A percentile compares a stretch with the other conserved stretches of the same genome.
These are phyloP conservation scores for Pristionchus pacificus DNA, from an alignment of 1,140 invertebrate genomes.

Conservation along the genomic window DNA sequence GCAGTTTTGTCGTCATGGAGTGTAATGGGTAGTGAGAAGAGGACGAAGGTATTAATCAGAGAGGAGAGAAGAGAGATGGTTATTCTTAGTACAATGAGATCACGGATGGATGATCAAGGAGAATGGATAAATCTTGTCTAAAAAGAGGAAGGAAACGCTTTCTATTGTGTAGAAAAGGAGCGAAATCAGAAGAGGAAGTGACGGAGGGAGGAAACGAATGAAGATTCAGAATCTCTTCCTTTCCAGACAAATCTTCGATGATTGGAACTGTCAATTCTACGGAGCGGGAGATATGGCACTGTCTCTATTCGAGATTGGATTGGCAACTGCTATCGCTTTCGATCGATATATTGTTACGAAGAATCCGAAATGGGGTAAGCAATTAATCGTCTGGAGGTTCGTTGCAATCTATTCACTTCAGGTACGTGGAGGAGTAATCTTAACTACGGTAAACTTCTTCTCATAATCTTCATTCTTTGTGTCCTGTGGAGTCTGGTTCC, in stretches of 20 bases:
- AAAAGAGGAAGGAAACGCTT: not conserved
- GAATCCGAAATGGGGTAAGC: slow-evolving; percentile 26
- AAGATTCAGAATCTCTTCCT: not conserved
- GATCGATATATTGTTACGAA: slow-evolving; percentile 28
- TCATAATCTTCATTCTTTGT: slow-evolving; percentile 1
- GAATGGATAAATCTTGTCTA: not conserved
- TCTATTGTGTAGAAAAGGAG: not conserved
- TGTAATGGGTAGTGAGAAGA: too few species aligned
- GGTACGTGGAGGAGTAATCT: slow-evolving; percentile 21
- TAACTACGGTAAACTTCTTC: slow-evolving; percentile 24
- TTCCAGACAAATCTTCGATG: slow-evolving; percentile 16
- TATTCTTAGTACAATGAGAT: too few species aligned
- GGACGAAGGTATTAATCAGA: too few species aligned
- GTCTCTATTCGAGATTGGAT: slow-evolving; percentile 17
- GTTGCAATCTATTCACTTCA: slow-evolving; percentile 1
- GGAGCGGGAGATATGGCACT: slow-evolving; percentile 27
- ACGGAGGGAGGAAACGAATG: not conserved
- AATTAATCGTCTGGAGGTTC: too few species aligned
- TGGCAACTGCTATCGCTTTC: slow-evolving; percentile 28
- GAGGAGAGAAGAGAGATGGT: too few species aligned
- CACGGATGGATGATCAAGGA: not conserved
- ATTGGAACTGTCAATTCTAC: slow-evolving; percentile 13
- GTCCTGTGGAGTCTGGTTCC: slow-evolving; percentile 29
- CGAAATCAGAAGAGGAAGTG: not conserved
- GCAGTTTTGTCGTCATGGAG: too few species aligned